phyloP scores from a whole-genome alignment of 2,797 vertebrate genomes.

The Mergus octosetaceus region DNA sequence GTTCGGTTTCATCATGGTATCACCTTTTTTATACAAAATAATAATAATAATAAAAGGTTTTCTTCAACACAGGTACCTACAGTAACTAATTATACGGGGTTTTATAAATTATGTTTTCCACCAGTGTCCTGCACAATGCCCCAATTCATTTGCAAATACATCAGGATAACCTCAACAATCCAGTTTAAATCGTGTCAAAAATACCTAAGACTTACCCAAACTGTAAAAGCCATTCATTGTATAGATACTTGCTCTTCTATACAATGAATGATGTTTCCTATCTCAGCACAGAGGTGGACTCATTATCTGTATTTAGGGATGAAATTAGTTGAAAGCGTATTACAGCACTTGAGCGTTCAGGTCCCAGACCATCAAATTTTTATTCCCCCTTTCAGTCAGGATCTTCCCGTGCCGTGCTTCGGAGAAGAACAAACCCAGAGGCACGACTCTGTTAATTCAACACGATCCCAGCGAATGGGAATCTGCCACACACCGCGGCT shows the following conservation, averaged over 20 bases:
- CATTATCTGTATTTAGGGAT: slow-evolving; percentile 60
- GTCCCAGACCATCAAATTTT: slow-evolving; percentile 64
- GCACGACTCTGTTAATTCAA: slow-evolving; percentile 35
- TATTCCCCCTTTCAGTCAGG: slow-evolving; percentile 50
- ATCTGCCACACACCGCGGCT: not conserved
- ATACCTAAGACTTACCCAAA: not conserved
- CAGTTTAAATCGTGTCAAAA: not conserved
- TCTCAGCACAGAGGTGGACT: slow-evolving; percentile 44
- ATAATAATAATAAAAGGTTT: not conserved
- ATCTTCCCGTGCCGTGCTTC: not conserved
- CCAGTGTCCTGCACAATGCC: not conserved
- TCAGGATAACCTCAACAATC: not conserved
- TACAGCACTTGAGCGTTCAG: slow-evolving; percentile 48
- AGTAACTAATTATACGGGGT: not conserved
- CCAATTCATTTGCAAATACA: not conserved
- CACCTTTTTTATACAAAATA: not conserved
- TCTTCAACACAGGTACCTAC: not conserved
- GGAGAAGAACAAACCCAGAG: slow-evolving; percentile 30
- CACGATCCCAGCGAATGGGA: not conserved
- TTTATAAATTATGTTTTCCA: not conserved
- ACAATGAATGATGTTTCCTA: slow-evolving; percentile 11
- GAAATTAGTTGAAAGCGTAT: slow-evolving; percentile 56
- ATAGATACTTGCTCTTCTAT: not conserved
- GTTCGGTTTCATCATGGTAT: not conserved
- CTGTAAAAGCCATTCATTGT: not conserved